Evolutionary conservation across 2,888 invertebrate species (phyloP), one percentile per base, ranked within the genome.

Genomic region (Protophormia terraenovae): DNA sequence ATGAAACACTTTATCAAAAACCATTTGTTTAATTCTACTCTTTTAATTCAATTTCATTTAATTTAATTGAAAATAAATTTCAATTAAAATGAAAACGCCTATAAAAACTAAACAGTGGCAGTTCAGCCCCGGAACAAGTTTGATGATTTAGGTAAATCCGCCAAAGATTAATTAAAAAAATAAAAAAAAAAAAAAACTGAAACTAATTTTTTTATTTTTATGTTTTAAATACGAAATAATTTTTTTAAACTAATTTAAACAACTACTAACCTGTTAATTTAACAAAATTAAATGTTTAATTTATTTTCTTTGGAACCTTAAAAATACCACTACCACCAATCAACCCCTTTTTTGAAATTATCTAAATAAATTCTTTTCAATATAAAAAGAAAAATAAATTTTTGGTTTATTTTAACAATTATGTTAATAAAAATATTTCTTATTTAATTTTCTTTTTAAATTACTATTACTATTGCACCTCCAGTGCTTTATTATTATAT

Each of bases 71-170:
- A 72, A 88, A 88, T 87, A 16, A 83, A 88, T 89, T 87, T 88
- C 87, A 89, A 88, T 87, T 84, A 86, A 88, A 90, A 89, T 88
- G 88, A 88, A 90, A 90, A 89, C 90, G 89, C 32, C 8, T n/a
- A n/a, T n/a, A n/a, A n/a, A n/a, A 80, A 8, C 24, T 64, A 89
- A 89, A 91, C 92, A 95, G 95, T 95, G 95, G 94, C 95, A 93
- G 94, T 95, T 93, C 95, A 95, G 94, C 94, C 95, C 94, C 94
- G 95, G 95, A 95, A 92, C 91, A 93, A 95, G 94, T 94, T 95
- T 93, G 95, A 95, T 94, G 95, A 95, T 93, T 94, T 95, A 95
- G 95, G 95, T 95, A 95, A 95, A 94, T 86, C 69, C 58, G 53
- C 73, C 47, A 73, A 8, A 77, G 45, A 22, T 27, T 12, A 29